A percentile compares a stretch with the other conserved stretches of the same genome.
Evolutionary conservation across 2,797 vertebrate genomes (phyloP).

Genomic region (Balearica regulorum): DNA sequence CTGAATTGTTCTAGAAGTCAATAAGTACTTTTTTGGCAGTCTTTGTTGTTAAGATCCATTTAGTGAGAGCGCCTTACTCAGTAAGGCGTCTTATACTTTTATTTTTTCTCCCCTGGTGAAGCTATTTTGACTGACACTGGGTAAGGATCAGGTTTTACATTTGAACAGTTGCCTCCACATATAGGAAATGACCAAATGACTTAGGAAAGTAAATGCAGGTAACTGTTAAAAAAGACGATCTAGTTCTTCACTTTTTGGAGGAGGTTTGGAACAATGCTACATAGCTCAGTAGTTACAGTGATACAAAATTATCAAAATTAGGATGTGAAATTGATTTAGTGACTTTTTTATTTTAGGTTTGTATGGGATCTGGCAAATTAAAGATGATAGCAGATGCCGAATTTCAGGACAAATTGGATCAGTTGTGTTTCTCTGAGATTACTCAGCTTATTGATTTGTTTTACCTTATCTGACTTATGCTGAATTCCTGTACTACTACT

Average conservation of each 20-base stretch:
- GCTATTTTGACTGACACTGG: neutral
- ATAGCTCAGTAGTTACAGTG: neutral
- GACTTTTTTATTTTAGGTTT: neutral
- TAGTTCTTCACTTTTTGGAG: neutral
- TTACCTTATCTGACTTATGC: neutral
- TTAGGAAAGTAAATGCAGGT: neutral
- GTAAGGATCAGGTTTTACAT: neutral
- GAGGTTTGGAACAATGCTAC: neutral
- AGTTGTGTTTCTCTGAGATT: constrained; percentile 5
- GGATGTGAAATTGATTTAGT: neutral
- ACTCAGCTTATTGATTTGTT: neutral
- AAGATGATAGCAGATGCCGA: neutral
- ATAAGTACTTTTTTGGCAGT: neutral
- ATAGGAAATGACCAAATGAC: neutral
- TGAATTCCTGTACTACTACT: neutral
- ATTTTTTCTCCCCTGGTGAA: neutral
- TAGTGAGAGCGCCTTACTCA: neutral
- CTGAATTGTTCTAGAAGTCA: neutral
- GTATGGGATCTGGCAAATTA: neutral
- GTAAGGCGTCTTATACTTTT: neutral
- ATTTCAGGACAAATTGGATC: constrained; percentile 22
- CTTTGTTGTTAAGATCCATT: neutral
- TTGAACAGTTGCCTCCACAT: neutral
- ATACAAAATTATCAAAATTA: neutral
- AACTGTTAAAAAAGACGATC: neutral